Evolutionary conservation across 2,797 vertebrate genomes (phyloP).

Genomic region (Dermochelys coriacea): DNA sequence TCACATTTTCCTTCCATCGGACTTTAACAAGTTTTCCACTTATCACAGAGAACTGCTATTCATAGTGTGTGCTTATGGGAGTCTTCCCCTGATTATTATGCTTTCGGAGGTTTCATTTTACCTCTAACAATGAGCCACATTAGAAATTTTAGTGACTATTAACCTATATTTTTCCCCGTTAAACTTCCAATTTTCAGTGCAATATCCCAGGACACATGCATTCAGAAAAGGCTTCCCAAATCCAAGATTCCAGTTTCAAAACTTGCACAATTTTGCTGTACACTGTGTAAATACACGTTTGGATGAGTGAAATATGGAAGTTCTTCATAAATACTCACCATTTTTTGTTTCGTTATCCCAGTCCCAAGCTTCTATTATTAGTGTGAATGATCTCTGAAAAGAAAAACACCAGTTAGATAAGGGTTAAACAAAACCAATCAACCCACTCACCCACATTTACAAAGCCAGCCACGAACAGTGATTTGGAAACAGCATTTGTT

Average conservation of each 20-base stretch:
- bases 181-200: neutral
- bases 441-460: neutral
- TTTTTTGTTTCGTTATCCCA: conserved; percentile 91
- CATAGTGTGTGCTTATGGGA: neutral
- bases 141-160: neutral
- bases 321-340: conserved; percentile 84
- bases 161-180: neutral
- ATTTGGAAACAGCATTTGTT: neutral
- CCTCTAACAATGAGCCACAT: neutral
- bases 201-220: neutral
- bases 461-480: neutral
- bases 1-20: neutral
- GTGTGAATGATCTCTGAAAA: conserved; percentile 90
- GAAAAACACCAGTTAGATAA: conserved; percentile 54
- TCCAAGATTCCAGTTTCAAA: neutral
- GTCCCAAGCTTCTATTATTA: conserved; percentile 95
- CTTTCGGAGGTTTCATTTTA: neutral
- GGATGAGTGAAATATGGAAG: neutral
- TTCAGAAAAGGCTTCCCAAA: neutral
- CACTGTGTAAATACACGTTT: fast-evolving
- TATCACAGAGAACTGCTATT: neutral
- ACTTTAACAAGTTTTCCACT: neutral
- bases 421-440: neutral
- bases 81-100: neutral
- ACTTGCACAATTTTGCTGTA: neutral